phyloP scores from a whole-genome alignment of 2,888 invertebrate genomes.

The Crossocerus cetratus region DNA sequence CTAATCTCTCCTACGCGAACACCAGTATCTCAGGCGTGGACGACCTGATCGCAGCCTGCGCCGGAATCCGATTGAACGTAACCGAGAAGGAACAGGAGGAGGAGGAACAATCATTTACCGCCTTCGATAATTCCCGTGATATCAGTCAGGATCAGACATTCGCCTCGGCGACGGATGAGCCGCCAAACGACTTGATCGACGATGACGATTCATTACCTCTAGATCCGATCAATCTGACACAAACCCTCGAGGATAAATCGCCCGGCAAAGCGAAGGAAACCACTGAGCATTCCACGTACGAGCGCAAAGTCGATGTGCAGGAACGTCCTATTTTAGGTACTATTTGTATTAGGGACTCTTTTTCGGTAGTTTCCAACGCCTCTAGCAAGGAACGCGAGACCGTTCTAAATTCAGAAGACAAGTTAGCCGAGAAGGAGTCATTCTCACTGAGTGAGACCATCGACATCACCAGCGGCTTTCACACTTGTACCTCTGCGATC shows the following conservation, averaged over 20 bases:
- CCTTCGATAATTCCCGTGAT: slow-evolving; percentile 42
- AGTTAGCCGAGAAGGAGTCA: neutral
- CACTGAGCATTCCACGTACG: neutral
- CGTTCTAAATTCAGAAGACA: slow-evolving; percentile 6
- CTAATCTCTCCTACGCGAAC: slow-evolving; percentile 59
- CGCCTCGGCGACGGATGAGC: slow-evolving; percentile 63
- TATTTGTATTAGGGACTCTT: slow-evolving; percentile 7
- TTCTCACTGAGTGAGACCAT: neutral
- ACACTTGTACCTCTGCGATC: neutral
- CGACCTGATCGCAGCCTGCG: slow-evolving; percentile 68
- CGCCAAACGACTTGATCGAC: slow-evolving; percentile 23
- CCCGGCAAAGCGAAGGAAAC: neutral
- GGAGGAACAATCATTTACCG: slow-evolving; percentile 23
- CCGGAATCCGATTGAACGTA: slow-evolving; percentile 58
- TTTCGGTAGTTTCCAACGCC: neutral
- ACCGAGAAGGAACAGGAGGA: slow-evolving; percentile 17
- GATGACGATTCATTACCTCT: neutral
- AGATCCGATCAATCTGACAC: neutral
- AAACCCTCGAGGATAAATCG: neutral
- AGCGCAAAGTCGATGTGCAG: neutral
- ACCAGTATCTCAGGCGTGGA: slow-evolving; percentile 65
- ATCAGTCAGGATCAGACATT: slow-evolving; percentile 67
- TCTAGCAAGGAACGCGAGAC: neutral
- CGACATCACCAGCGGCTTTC: neutral
- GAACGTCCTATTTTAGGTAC: slow-evolving; percentile 6